Evolutionary conservation across 2,113 vertebrate genomes (phyloP).

Genomic region (Nycticorax nycticorax): DNA sequence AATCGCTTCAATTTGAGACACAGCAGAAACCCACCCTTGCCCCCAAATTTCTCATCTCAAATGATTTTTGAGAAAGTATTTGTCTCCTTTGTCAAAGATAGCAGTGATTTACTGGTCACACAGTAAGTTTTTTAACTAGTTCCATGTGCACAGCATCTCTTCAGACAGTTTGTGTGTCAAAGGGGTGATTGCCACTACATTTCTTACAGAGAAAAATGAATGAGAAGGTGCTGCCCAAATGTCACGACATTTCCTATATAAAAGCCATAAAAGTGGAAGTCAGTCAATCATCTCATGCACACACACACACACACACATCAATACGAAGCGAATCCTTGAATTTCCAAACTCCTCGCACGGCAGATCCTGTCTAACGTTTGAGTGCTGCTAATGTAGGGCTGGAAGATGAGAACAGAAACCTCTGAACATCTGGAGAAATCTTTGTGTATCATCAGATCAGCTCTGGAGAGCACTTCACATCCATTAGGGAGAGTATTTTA

Average conservation of each 20-base stretch:
- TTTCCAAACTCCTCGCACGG: not conserved
- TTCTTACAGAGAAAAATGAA: constrained; percentile 15
- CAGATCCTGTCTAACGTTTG: not conserved
- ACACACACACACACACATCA: not conserved
- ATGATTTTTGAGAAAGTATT: constrained; percentile 13
- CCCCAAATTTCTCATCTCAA: constrained; percentile 16
- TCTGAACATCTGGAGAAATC: not conserved
- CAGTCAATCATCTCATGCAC: not conserved
- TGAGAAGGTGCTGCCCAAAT: not conserved
- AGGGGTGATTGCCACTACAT: not conserved
- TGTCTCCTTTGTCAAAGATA: constrained; percentile 28
- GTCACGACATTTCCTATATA: not conserved
- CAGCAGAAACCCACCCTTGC: constrained; percentile 1
- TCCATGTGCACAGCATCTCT: not conserved
- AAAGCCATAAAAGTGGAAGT: not conserved
- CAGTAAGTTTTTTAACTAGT: constrained; percentile 21
- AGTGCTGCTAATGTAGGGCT: not conserved
- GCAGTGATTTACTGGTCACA: constrained; percentile 9
- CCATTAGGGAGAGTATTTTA: not conserved
- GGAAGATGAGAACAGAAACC: not conserved
- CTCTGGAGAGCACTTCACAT: not conserved
- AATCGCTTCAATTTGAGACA: constrained; percentile 31
- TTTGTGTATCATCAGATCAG: not conserved
- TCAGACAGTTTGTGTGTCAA: constrained; percentile 26
- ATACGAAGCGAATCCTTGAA: not conserved